Evolutionary conservation across 2,797 vertebrate genomes (phyloP), one percentile per base, ranked within the genome.

Genomic region (Margarornis squamiger): DNA sequence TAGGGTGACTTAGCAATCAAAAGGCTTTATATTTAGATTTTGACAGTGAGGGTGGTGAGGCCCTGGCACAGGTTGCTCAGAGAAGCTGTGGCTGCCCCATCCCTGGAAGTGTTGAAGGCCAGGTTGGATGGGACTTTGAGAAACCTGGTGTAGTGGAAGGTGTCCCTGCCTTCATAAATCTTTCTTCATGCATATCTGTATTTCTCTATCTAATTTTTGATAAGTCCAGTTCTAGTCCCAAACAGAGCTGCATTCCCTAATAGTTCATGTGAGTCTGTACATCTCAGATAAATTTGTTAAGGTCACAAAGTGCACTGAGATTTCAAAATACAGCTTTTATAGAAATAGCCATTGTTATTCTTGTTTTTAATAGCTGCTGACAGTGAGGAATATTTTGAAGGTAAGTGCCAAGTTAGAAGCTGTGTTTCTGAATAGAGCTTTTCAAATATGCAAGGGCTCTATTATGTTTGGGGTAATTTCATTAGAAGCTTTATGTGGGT

Each of bases 321-420:
- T 94, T 94, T 94, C 91, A 71, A 91, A 95, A 93, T 68, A 29
- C 54, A 81, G 39, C 89, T 87, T 72, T 95, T 93, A 73, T 59
- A 59, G 63, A 79, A 93, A 93, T 70, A 77, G 34, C 55, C 43
- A 67, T 90, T 94, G 66, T 94, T 86, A 79, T 81, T 95, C 67
- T 86, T 86, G 39, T 27, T 88, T 96, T 87, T 92, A 95, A 75
- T 88, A 87, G 36, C 67, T 93, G 88, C 41, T 93, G 95, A 95
- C 80, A 94, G 39, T 72, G 79, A 51, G 23, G 14, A 81, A 81
- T 75, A 94, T 93, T 78, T 84, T 46, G 55, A 93, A 70, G 48
- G 19, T 41, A 59, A 75, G 18, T 70, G 59, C 91, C 92, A 92
- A 92, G 71, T 79, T 89, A 87, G 95, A 91, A 93, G 81, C 89